Evolutionary conservation across 92 coral and sea anemone genomes (phyloP).

Genomic region (Epizoanthus illoricatus): DNA sequence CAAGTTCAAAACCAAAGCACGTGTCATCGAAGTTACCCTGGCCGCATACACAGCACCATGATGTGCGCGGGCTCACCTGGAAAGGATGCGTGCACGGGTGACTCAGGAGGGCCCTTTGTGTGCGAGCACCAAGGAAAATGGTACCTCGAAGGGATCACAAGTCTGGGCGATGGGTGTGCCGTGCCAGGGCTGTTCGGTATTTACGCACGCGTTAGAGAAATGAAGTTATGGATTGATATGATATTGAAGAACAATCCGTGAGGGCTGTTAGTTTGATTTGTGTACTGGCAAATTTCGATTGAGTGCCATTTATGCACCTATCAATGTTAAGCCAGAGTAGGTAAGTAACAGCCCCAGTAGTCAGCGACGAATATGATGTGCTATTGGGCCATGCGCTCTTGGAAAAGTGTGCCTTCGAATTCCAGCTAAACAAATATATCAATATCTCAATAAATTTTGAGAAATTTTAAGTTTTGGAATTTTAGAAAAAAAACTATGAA

Average conservation of each 20-base stretch:
- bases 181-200: not conserved
- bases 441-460: no score
- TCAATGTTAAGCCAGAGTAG: no score
- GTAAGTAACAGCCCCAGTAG: no score
- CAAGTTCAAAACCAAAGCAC: not conserved
- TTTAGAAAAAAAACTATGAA: no score
- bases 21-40: not conserved
- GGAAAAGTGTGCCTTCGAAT: no score
- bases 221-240: not conserved
- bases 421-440: no score
- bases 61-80: slow-evolving; percentile 1
- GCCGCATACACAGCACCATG: slow-evolving; percentile 3
- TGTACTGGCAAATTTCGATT: not conserved
- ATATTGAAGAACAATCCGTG: not conserved
- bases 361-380: no score
- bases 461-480: no score
- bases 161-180: not conserved
- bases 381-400: no score
- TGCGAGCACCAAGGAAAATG: not conserved
- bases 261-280: not conserved
- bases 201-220: not conserved
- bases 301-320: no score
- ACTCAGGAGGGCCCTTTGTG: not conserved
- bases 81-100: not conserved
- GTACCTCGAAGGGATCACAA: not conserved